Evolutionary conservation across 2,113 vertebrate species (phyloP).

Genomic region (Cinclus cinclus): DNA sequence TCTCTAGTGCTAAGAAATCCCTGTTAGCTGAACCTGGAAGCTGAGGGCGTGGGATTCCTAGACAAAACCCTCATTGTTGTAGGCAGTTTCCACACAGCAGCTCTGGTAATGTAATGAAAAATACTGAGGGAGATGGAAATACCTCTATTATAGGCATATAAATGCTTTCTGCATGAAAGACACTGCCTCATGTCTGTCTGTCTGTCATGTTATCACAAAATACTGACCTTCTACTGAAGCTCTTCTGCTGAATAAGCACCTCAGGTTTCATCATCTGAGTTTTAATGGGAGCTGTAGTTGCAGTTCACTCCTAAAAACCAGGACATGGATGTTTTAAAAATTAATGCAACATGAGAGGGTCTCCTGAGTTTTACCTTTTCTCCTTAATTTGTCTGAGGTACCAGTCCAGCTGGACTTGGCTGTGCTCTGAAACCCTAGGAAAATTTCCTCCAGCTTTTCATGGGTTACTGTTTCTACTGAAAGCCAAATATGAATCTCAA

Average conservation of each 20-base stretch:
- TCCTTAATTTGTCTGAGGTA: background rate
- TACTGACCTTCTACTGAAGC: background rate
- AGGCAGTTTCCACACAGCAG: background rate
- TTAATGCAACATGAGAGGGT: background rate
- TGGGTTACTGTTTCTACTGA: background rate
- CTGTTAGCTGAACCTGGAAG: background rate
- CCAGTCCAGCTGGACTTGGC: background rate
- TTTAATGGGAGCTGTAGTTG: background rate
- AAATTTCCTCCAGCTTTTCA: background rate
- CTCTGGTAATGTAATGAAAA: background rate
- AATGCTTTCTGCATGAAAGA: background rate
- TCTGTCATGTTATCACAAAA: background rate
- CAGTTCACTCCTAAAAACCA: constrained; percentile 6
- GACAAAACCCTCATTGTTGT: background rate
- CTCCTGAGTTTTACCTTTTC: background rate
- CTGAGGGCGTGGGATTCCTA: background rate
- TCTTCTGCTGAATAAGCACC: constrained; percentile 40
- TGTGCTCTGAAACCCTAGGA: background rate
- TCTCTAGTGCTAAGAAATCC: background rate
- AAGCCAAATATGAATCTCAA: background rate
- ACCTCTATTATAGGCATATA: background rate
- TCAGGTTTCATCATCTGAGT: background rate
- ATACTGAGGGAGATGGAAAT: background rate
- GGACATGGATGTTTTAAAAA: constrained; percentile 23
- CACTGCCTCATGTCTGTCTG: background rate